phyloP scores from a whole-genome alignment of 1,140 invertebrate species.

The Sarcophaga peregrina region DNA sequence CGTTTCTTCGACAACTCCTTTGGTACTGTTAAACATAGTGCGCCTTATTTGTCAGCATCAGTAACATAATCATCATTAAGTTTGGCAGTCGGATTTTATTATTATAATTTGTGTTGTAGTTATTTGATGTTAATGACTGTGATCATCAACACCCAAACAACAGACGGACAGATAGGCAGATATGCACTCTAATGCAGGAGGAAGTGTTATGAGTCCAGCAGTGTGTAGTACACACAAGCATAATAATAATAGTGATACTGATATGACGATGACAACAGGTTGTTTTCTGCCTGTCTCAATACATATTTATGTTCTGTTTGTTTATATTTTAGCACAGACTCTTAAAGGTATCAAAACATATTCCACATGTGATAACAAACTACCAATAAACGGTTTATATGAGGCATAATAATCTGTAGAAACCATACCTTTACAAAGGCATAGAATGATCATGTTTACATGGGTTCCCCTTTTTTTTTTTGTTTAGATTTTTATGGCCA shows the following conservation, averaged over 20 bases:
- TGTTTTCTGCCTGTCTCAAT: background rate
- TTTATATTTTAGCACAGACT: background rate
- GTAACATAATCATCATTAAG: too few species aligned
- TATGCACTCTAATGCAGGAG: background rate
- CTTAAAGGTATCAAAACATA: background rate
- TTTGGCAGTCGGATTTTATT: background rate
- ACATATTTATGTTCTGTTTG: background rate
- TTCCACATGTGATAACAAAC: background rate
- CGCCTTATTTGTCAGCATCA: too few species aligned
- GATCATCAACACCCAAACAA: slow-evolving; percentile 27
- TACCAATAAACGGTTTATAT: background rate
- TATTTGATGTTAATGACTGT: slow-evolving; percentile 34
- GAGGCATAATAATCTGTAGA: background rate
- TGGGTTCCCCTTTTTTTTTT: background rate
- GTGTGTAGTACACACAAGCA: background rate
- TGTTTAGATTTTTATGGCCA: background rate
- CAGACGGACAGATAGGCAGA: background rate
- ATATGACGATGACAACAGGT: slow-evolving; percentile 19
- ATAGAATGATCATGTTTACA: background rate
- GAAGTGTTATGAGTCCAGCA: background rate
- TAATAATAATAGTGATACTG: background rate
- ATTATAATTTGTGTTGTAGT: slow-evolving; percentile 33
- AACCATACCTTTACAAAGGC: too few species aligned
- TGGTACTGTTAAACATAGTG: too few species aligned
- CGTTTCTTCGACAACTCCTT: too few species aligned